These are phyloP conservation scores for Tragelaphus imberbis DNA, from an alignment of 2,113 vertebrate genomes.

Conservation along the genomic window DNA sequence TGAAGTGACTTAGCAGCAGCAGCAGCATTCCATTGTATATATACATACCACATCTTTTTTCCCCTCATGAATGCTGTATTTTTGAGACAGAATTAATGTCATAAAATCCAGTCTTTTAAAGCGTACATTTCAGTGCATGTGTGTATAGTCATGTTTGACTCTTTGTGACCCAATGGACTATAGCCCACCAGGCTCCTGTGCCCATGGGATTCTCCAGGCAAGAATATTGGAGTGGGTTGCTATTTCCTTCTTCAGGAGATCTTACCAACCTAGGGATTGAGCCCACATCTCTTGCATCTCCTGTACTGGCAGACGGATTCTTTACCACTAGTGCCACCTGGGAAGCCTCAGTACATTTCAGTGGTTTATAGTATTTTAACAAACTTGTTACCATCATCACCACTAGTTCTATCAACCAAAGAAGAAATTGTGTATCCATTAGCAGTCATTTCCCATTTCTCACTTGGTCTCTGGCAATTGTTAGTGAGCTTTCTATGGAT, in stretches of 20 bases:
- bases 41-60: too few relatives aligned
- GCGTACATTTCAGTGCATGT: too few relatives aligned
- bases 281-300: too few relatives aligned
- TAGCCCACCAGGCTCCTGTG: neutral
- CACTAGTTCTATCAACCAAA: neutral
- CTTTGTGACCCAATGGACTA: rapidly evolving
- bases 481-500: neutral
- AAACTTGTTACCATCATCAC: neutral
- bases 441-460: neutral
- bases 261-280: neutral
- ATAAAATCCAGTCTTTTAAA: too few relatives aligned
- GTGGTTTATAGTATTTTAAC: neutral
- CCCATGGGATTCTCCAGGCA: neutral
- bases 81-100: too few relatives aligned
- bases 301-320: too few relatives aligned
- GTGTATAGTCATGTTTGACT: too few relatives aligned
- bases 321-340: neutral
- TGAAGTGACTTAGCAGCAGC: too few relatives aligned
- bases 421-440: neutral
- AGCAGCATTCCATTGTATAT: too few relatives aligned
- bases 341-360: neutral
- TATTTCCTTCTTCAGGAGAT: neutral
- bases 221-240: neutral
- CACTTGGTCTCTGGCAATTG: neutral
- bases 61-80: too few relatives aligned